Percentiles rank a stretch among this genome's conserved stretches.
These are phyloP conservation scores for Salvelinus namaycush DNA, from an alignment of 2,113 vertebrate species.

Conservation along the genomic window DNA sequence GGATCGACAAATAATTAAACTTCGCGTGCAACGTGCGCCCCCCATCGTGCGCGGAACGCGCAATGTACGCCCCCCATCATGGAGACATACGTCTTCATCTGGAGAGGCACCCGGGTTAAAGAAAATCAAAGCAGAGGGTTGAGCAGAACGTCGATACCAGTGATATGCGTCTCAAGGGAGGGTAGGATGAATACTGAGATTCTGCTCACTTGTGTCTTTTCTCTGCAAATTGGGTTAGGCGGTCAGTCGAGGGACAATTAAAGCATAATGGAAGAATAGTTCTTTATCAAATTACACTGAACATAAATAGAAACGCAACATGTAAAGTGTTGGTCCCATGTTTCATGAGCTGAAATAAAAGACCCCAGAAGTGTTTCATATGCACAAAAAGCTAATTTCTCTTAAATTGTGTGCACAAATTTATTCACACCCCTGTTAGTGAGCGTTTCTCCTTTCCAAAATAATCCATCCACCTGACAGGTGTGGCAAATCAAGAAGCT, in stretches of 20 bases:
- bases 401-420: too few species aligned
- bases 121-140: conserved; percentile 13
- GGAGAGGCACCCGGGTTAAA: conserved; percentile 1
- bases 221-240: neutral
- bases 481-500: too few species aligned
- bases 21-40: conserved; percentile 1
- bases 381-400: too few species aligned
- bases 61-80: too few species aligned
- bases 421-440: too few species aligned
- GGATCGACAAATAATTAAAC: conserved; percentile 69
- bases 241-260: neutral
- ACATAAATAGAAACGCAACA: too few species aligned
- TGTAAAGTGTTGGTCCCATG: too few species aligned
- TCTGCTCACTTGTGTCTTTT: neutral
- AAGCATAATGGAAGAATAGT: neutral
- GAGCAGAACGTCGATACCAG: conserved; percentile 42
- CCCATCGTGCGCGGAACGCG: too few species aligned
- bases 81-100: conserved; percentile 40
- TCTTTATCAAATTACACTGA: neutral
- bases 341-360: too few species aligned
- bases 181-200: conserved; percentile 23
- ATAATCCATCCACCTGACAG: too few species aligned
- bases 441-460: too few species aligned
- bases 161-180: conserved; percentile 36
- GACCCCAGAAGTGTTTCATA: too few species aligned